Base-by-base conservation (phyloP, 2,797 vertebrate genomes). In the Heteromormyrus szaboi region DNA sequence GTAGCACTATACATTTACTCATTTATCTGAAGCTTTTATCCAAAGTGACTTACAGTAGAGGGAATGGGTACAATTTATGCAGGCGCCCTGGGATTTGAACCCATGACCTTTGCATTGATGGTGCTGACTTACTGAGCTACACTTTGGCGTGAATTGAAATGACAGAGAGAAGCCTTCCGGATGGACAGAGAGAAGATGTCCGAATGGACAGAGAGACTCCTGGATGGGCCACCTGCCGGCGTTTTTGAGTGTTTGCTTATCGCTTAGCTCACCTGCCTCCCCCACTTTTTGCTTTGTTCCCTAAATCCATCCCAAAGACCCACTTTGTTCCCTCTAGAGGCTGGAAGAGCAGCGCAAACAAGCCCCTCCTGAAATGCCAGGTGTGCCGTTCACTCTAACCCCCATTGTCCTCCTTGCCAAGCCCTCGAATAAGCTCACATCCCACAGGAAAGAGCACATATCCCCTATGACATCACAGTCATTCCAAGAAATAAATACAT, bases 321-420 rank as follows among this genome's bases (percentile, higher is more conserved):
- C 59, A 48, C 41, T 65, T 41, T 62, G 44, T 44, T 83, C 37
- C 62, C 88, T 89, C 85, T 76, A 51, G 62, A 76, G 44, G 44
- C 50, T 44, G 25, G 4, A 14, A 68, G 79, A 25, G 44, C 37
- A 65, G 56, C 48, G 46, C 12, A 88, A 90, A 88, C 56, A 90
- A 62, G 81, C 85, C 48, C 81, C 50, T 51, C 87, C 84, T n/a
- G 3, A 88, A 86, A 76, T 62, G 62, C 87, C 89, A 88, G 83
- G 87, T 25, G 87, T 46, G 85, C 46, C 8, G 22, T 68, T 81
- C 5, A 17, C 56, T 65, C 59, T 86, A 72, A 33, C 79, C n/a
- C 29, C 59, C 86, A 83, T 11, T 83, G 19, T n/a, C 50, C 48
- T 68, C 19, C 65, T 53, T 29, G 8, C 62, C 33, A 5, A 5